phyloP scores from a whole-genome alignment of 2,113 vertebrate genomes.

The Aphelocoma coerulescens region DNA sequence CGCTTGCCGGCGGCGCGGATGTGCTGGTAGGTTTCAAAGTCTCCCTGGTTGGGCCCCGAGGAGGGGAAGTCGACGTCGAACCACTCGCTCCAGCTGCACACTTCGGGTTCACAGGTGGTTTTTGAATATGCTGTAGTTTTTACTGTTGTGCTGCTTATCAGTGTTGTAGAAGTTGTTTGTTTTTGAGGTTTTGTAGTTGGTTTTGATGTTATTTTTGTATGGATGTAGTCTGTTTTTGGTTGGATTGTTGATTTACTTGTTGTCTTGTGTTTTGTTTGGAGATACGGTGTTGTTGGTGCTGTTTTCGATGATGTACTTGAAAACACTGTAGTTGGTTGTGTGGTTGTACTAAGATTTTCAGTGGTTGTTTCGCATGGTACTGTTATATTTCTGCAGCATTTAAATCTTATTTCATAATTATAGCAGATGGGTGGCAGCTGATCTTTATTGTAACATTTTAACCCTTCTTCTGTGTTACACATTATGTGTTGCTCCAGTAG shows the following conservation, averaged over 20 bases:
- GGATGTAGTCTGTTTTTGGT: not conserved
- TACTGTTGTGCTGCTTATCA: rapidly evolving
- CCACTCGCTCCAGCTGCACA: conserved; percentile 67
- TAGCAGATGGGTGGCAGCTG: conserved; percentile 67
- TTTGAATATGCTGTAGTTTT: rapidly evolving
- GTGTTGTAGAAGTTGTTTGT: rapidly evolving
- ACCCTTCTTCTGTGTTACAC: conserved; percentile 44
- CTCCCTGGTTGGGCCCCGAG: conserved; percentile 24
- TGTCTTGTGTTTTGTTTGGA: not conserved
- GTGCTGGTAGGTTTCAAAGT: conserved; percentile 63
- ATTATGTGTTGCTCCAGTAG: conserved; percentile 40
- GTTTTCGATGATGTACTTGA: rapidly evolving
- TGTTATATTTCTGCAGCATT: conserved; percentile 39
- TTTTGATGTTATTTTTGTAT: rapidly evolving
- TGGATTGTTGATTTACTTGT: rapidly evolving
- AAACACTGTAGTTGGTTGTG: rapidly evolving
- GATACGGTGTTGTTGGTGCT: rapidly evolving
- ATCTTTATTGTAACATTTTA: conserved; percentile 67
- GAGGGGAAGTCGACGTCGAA: conserved; percentile 52
- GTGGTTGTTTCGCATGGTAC: rapidly evolving
- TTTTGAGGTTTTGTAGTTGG: rapidly evolving
- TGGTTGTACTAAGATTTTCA: rapidly evolving
- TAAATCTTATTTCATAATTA: conserved; percentile 65
- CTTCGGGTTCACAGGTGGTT: not conserved
- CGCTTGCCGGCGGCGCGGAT: conserved; percentile 28